A percentile compares a stretch with the other conserved stretches of the same genome.
Evolutionary conservation across 2,888 invertebrate genomes (phyloP).

Genomic region (Prenolepis imparis): DNA sequence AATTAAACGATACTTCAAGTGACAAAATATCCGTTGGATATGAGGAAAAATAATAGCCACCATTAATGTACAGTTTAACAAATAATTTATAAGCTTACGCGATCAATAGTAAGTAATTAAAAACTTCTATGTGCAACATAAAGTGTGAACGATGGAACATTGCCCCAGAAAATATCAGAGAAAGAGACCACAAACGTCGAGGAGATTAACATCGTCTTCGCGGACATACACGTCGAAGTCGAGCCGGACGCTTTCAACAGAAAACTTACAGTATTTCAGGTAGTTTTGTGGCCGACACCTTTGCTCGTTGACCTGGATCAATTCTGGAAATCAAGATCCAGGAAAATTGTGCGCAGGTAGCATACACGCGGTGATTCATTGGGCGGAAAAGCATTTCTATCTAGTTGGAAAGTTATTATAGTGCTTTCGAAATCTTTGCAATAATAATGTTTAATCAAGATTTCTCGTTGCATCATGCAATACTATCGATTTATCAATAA

Average conservation of each 20-base stretch:
- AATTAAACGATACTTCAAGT: background rate
- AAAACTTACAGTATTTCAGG: slow-evolving; percentile 55
- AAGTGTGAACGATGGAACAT: slow-evolving; percentile 4
- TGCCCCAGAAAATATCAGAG: slow-evolving; percentile 43
- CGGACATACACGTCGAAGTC: slow-evolving; percentile 33
- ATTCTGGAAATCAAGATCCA: slow-evolving; percentile 78
- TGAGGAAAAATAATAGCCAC: background rate
- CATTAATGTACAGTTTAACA: background rate
- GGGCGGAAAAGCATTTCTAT: slow-evolving; percentile 42
- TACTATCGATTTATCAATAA: slow-evolving; percentile 4
- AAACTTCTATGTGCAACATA: background rate
- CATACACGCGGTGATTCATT: slow-evolving; percentile 69
- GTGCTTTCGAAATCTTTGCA: slow-evolving; percentile 26
- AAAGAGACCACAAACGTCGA: slow-evolving; percentile 38
- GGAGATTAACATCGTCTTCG: slow-evolving; percentile 28
- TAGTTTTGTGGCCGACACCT: slow-evolving; percentile 52
- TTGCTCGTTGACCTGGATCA: slow-evolving; percentile 64
- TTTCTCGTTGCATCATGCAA: slow-evolving; percentile 14
- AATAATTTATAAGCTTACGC: background rate
- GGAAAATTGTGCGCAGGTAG: slow-evolving; percentile 79
- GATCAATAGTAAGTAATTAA: slow-evolving; percentile 16
- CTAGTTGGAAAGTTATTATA: slow-evolving; percentile 60
- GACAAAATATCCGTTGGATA: background rate
- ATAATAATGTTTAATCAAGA: slow-evolving; percentile 9
- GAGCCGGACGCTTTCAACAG: slow-evolving; percentile 31